These are phyloP conservation scores for Cairina moschata DNA, from an alignment of 2,113 vertebrate species.

Conservation along the genomic window DNA sequence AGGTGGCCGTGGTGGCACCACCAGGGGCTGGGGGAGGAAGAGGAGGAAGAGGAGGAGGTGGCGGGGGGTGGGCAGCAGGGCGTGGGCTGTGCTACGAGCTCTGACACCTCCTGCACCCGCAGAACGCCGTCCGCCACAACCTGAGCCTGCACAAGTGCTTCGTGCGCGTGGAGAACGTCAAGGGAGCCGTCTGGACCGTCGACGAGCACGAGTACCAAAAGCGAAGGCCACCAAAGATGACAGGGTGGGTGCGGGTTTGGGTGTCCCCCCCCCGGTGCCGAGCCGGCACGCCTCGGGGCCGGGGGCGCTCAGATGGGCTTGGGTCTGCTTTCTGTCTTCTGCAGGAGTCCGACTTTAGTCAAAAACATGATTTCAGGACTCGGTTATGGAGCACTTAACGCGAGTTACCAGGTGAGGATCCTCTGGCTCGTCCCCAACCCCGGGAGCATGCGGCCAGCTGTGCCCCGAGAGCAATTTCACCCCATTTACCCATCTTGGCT, in stretches of 20 bases:
- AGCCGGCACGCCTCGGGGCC: rapidly evolving
- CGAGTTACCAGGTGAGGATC: slow-evolving; percentile 94
- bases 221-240: slow-evolving; percentile 99
- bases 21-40: background rate
- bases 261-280: background rate
- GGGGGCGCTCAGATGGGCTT: background rate
- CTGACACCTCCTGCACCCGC: background rate
- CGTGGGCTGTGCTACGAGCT: rapidly evolving
- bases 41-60: background rate
- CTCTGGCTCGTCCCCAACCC: background rate
- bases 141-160: slow-evolving; percentile 99
- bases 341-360: slow-evolving; percentile 97
- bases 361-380: slow-evolving; percentile 99
- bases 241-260: slow-evolving; percentile 81
- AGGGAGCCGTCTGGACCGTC: slow-evolving; percentile 98
- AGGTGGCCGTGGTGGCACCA: rapidly evolving
- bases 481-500: too few relatives aligned
- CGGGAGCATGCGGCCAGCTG: background rate
- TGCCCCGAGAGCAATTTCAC: too few relatives aligned
- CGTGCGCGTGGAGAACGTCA: slow-evolving; percentile 98
- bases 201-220: slow-evolving; percentile 99
- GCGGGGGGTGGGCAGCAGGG: rapidly evolving
- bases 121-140: slow-evolving; percentile 99
- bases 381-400: slow-evolving; percentile 95
- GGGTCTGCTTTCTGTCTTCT: background rate